Evolutionary conservation across 2,797 vertebrate genomes (phyloP).

Genomic region (Botia almorhae): DNA sequence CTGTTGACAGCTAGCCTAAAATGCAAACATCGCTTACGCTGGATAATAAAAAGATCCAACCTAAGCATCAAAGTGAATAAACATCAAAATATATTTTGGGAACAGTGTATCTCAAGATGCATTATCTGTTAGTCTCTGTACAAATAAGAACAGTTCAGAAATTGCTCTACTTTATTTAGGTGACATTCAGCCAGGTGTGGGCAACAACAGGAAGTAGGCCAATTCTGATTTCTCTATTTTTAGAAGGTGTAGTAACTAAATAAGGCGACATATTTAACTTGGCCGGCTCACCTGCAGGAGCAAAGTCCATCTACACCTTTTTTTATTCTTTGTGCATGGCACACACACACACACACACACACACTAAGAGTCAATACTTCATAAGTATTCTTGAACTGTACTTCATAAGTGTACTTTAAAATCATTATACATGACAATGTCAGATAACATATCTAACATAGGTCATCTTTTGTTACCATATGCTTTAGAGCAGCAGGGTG

Average conservation of each 20-base stretch:
- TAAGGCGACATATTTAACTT: conserved; percentile 44
- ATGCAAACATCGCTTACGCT: too few relatives aligned
- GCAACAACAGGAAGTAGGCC: conserved; percentile 39
- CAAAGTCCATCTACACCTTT: background rate
- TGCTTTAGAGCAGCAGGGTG: background rate
- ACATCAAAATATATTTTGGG: too few relatives aligned
- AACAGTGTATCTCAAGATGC: too few relatives aligned
- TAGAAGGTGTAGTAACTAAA: conserved; percentile 45
- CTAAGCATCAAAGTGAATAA: too few relatives aligned
- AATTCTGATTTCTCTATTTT: conserved; percentile 34
- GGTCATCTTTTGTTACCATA: background rate
- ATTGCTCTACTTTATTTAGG: conserved; percentile 51
- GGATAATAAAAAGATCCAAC: too few relatives aligned
- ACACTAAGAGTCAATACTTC: too few relatives aligned
- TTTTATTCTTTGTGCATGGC: background rate
- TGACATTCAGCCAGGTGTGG: conserved; percentile 55
- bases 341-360: background rate
- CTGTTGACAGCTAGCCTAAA: too few relatives aligned
- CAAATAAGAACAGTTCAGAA: conserved; percentile 36
- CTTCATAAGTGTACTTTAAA: background rate
- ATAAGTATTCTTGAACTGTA: too few relatives aligned
- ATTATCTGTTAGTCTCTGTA: background rate
- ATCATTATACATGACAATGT: background rate
- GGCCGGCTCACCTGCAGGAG: conserved; percentile 33
- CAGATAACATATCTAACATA: background rate